Percentiles rank a stretch among this genome's conserved stretches.
phyloP scores from a whole-genome alignment of 92 coral and sea anemone genomes.

The Bergia puertoricense region DNA sequence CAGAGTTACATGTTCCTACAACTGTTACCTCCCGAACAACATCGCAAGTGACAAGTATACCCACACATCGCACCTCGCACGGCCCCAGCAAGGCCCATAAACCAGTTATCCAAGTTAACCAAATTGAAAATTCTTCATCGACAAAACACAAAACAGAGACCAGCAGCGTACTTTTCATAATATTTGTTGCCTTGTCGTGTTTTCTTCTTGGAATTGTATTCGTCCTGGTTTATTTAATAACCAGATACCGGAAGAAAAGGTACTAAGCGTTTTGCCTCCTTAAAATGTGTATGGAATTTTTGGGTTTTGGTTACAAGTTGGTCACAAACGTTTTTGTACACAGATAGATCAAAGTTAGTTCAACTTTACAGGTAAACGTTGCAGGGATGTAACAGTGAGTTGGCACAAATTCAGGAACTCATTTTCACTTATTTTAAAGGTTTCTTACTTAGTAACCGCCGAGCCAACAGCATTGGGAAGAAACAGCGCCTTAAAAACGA shows the following conservation, averaged over 20 bases:
- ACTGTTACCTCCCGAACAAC: neutral
- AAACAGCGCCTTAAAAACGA: too few species aligned
- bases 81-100: neutral
- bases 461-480: too few species aligned
- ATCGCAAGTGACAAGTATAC: neutral
- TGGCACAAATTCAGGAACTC: too few species aligned
- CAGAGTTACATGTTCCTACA: neutral
- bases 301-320: too few species aligned
- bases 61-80: neutral
- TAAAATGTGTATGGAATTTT: too few species aligned
- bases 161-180: neutral
- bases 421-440: too few species aligned
- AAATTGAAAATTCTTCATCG: neutral
- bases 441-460: too few species aligned
- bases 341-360: too few species aligned
- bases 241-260: neutral
- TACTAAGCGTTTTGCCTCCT: neutral
- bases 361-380: too few species aligned
- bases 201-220: neutral
- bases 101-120: neutral
- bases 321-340: too few species aligned
- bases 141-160: neutral
- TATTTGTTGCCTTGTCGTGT: neutral
- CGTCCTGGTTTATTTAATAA: neutral
- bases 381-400: too few species aligned